These are phyloP conservation scores for Autographa gamma DNA, from an alignment of 2,888 invertebrate species.

Conservation along the genomic window DNA sequence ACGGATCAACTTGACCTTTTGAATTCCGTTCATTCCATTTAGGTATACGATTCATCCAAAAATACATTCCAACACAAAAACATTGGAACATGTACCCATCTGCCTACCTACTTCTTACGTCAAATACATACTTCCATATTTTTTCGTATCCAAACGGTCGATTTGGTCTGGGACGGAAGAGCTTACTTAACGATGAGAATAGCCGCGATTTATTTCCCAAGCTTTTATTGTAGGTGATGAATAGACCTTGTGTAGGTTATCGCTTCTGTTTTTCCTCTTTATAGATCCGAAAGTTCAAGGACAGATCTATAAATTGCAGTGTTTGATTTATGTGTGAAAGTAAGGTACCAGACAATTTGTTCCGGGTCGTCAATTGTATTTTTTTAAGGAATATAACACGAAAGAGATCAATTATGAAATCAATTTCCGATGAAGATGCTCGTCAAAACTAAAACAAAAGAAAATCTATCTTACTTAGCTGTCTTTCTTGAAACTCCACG, in stretches of 20 bases:
- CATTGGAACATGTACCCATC: not conserved
- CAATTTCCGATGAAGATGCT: not conserved
- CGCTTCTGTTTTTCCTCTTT: slow-evolving; percentile 42
- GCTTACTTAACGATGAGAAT: slow-evolving; percentile 58
- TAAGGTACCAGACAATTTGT: not conserved
- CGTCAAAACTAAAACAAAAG: not conserved
- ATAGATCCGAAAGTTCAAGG: slow-evolving; percentile 28
- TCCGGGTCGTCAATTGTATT: not conserved
- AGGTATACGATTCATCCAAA: not conserved
- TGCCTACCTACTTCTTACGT: slow-evolving; percentile 16
- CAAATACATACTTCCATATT: slow-evolving; percentile 43
- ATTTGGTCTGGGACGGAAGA: slow-evolving; percentile 29
- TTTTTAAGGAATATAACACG: not conserved
- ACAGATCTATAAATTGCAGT: slow-evolving; percentile 16
- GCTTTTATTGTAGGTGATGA: slow-evolving; percentile 58
- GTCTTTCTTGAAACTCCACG: not conserved
- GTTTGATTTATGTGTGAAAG: slow-evolving; percentile 22
- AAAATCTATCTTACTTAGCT: not conserved
- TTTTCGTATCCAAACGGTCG: slow-evolving; percentile 28
- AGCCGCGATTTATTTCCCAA: slow-evolving; percentile 51
- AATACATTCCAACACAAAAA: not conserved
- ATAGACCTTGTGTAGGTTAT: slow-evolving; percentile 43
- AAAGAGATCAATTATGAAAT: not conserved
- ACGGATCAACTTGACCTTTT: not conserved
- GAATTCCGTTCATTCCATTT: not conserved